Percentiles rank a stretch among this genome's conserved stretches.
These are phyloP conservation scores for Enteromius radiatus DNA, from an alignment of 2,797 vertebrate genomes.

Conservation along the genomic window DNA sequence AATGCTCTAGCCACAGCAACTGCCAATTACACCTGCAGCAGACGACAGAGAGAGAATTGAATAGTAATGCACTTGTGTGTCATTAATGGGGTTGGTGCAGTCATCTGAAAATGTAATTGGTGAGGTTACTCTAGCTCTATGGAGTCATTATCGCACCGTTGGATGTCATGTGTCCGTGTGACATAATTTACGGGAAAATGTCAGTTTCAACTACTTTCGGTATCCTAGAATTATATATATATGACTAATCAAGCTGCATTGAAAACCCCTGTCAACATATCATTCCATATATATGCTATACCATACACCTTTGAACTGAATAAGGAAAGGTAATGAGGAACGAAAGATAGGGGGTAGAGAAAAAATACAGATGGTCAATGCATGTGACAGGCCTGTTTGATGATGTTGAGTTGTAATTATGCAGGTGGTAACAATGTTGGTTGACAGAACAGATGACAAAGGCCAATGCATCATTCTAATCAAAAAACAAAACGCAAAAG, in stretches of 20 bases:
- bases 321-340: conserved; percentile 63
- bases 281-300: conserved; percentile 29
- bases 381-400: conserved; percentile 79
- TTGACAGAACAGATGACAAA: conserved; percentile 94
- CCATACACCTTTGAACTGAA: conserved; percentile 11
- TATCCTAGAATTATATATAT: conserved; percentile 13
- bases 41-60: conserved; percentile 54
- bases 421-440: conserved; percentile 90
- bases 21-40: conserved; percentile 86
- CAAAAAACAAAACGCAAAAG: conserved; percentile 94
- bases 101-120: conserved; percentile 59
- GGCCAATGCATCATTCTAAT: conserved; percentile 93
- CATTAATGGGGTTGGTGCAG: conserved; percentile 58
- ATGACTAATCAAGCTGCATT: conserved; percentile 40
- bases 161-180: conserved; percentile 51
- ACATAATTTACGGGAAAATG: conserved; percentile 56
- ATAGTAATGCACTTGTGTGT: conserved; percentile 57
- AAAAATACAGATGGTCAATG: conserved; percentile 73
- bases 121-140: conserved; percentile 46
- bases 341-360: conserved; percentile 51
- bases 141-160: conserved; percentile 55
- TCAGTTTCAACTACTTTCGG: conserved; percentile 47
- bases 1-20: conserved; percentile 82
- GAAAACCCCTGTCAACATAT: conserved; percentile 32
- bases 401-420: conserved; percentile 90